A percentile compares a stretch with the other conserved stretches of the same genome.
Evolutionary conservation across 23 tunicate genomes (phyloP).

Genomic region (Diplosoma virens): DNA sequence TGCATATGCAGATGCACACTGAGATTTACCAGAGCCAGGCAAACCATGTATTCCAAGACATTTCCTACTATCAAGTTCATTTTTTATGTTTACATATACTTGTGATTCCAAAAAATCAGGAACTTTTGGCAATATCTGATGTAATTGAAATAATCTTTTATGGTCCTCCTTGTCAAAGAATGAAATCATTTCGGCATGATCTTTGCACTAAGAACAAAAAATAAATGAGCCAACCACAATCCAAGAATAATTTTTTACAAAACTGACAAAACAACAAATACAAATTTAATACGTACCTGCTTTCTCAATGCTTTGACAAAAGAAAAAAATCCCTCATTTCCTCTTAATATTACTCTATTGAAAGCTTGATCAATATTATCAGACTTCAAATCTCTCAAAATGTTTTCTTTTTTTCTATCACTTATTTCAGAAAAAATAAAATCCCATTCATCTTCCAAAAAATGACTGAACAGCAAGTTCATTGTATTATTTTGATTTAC

Average conservation of each 20-base stretch:
- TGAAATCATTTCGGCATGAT: neutral
- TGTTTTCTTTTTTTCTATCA: neutral
- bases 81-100: slow-evolving; percentile 8
- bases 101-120: slow-evolving; percentile 21
- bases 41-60: slow-evolving; percentile 18
- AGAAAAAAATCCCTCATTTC: slow-evolving; percentile 19
- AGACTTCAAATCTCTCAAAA: neutral
- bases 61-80: neutral
- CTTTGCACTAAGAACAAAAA: neutral
- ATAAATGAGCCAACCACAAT: neutral
- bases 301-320: neutral
- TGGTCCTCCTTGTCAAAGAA: neutral
- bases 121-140: neutral
- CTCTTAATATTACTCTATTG: slow-evolving; percentile 9
- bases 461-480: slow-evolving; percentile 19
- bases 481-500: too few species aligned
- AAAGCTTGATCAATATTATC: slow-evolving; percentile 17
- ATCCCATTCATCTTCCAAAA: slow-evolving; percentile 45
- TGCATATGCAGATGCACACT: slow-evolving; percentile 31
- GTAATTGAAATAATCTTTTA: neutral
- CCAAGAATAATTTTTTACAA: neutral
- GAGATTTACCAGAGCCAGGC: slow-evolving; percentile 44
- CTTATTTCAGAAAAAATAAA: neutral
- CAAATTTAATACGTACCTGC: neutral
- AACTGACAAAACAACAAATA: neutral